Evolutionary conservation across 2,113 vertebrate genomes (phyloP).

Genomic region (Gobio gobio): DNA sequence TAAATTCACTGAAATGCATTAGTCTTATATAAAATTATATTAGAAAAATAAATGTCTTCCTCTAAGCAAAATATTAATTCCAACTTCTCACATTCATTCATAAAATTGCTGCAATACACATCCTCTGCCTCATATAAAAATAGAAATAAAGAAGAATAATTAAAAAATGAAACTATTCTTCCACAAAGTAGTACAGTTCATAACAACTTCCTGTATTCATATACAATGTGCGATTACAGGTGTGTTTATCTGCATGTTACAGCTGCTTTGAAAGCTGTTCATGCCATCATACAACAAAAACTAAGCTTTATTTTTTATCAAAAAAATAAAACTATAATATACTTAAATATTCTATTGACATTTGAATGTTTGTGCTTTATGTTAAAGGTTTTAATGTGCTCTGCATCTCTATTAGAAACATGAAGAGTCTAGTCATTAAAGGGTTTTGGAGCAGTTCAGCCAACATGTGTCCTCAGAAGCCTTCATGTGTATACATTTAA

Average conservation of each 20-base stretch:
- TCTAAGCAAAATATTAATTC: too few species aligned
- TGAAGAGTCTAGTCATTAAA: not conserved
- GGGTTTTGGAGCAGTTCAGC: not conserved
- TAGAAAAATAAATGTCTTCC: not conserved
- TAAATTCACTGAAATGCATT: not conserved
- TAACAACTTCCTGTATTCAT: too few species aligned
- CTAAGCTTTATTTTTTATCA: not conserved
- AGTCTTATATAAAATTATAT: not conserved
- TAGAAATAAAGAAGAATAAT: too few species aligned
- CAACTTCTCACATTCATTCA: too few species aligned
- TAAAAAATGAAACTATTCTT: too few species aligned
- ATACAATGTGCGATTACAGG: too few species aligned
- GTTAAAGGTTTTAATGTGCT: not conserved
- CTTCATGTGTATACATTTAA: conserved; percentile 7
- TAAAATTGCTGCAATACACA: too few species aligned
- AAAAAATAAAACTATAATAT: not conserved
- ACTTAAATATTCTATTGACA: not conserved
- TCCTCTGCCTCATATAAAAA: too few species aligned
- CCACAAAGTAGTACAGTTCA: too few species aligned
- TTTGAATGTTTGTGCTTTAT: not conserved
- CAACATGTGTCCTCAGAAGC: conserved; percentile 9
- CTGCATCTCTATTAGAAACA: not conserved
- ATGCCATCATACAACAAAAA: too few species aligned
- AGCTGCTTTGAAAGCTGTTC: too few species aligned
- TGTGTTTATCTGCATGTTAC: too few species aligned